Evolutionary conservation across 2,797 vertebrate species (phyloP).

Genomic region (Craterocephalus amniculus): DNA sequence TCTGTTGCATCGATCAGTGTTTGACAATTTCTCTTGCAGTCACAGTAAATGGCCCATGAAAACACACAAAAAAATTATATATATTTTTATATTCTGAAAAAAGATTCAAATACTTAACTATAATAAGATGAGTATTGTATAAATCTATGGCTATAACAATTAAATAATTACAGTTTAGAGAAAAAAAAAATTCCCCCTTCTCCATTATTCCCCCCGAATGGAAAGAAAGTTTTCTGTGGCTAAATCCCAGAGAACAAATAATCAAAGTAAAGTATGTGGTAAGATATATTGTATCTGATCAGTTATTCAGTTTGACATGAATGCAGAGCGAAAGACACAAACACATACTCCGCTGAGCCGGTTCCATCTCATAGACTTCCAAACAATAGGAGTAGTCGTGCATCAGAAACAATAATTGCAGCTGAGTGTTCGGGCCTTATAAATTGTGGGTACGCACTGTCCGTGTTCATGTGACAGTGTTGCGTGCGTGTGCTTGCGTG

Average conservation of each 20-base stretch:
- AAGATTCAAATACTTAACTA: background rate
- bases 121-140: background rate
- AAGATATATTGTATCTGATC: slow-evolving; percentile 36
- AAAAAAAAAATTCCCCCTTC: no score
- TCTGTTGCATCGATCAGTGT: slow-evolving; percentile 3
- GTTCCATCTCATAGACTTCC: slow-evolving; percentile 68
- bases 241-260: slow-evolving; percentile 18
- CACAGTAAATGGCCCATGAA: background rate
- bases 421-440: slow-evolving; percentile 66
- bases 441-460: slow-evolving; percentile 64
- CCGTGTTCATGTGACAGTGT: slow-evolving; percentile 65
- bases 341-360: slow-evolving; percentile 47
- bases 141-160: no score
- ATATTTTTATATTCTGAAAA: no score
- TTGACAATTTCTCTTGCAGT: background rate
- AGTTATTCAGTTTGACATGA: slow-evolving; percentile 54
- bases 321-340: slow-evolving; percentile 46
- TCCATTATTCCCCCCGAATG: background rate
- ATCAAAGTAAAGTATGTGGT: slow-evolving; percentile 32
- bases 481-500: slow-evolving; percentile 28
- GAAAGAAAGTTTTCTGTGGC: slow-evolving; percentile 10
- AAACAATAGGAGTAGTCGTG: slow-evolving; percentile 77
- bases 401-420: slow-evolving; percentile 70
- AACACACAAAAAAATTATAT: background rate
- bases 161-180: background rate